Evolutionary conservation across 2,797 vertebrate genomes (phyloP).

Genomic region (Galaxias olidus): DNA sequence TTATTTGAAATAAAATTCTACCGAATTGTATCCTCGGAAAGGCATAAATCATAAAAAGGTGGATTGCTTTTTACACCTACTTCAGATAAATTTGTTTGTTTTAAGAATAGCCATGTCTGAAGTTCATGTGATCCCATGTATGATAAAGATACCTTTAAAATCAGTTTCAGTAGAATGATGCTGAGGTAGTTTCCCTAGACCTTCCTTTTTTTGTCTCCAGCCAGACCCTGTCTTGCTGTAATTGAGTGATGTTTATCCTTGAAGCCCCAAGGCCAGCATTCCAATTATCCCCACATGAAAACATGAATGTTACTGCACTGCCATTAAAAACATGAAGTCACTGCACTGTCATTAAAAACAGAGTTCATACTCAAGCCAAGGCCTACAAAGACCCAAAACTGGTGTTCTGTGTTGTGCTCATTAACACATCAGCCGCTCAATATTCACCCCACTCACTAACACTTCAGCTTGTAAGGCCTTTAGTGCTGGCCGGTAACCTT

Average conservation of each 20-base stretch:
- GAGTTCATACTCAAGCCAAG: conserved; percentile 47
- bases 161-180: conserved; percentile 17
- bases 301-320: conserved; percentile 49
- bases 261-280: conserved; percentile 53
- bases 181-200: conserved; percentile 33
- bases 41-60: too few species aligned
- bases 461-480: conserved; percentile 11
- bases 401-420: conserved; percentile 44
- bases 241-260: conserved; percentile 60
- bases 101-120: too few species aligned
- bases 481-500: too few species aligned
- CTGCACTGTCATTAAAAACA: conserved; percentile 65
- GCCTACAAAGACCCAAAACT: conserved; percentile 51
- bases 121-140: too few species aligned
- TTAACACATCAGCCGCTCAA: conserved; percentile 30
- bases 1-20: too few species aligned
- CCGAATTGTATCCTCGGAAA: too few species aligned
- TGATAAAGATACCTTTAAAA: too few species aligned
- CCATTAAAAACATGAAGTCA: background rate
- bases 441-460: conserved; percentile 10
- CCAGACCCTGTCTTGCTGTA: conserved; percentile 45
- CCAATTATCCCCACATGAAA: conserved; percentile 67
- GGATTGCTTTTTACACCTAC: too few species aligned
- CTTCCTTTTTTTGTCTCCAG: conserved; percentile 20
- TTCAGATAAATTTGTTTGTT: too few species aligned